Base-by-base conservation (phyloP, 2,113 vertebrate genomes). In the Puntigrus tetrazona region DNA sequence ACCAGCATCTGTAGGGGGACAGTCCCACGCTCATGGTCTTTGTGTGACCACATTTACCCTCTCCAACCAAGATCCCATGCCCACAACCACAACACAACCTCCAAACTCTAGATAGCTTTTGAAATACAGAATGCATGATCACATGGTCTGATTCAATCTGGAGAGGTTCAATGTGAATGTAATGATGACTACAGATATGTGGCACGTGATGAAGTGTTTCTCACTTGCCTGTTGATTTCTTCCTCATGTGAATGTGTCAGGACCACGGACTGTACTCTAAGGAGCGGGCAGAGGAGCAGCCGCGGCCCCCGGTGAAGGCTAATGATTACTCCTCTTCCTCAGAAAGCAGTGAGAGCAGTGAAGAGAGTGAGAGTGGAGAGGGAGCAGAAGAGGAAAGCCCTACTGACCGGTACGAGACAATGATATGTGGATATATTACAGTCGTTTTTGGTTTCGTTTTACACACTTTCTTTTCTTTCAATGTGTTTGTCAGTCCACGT, bases 261-360 rank as follows among this genome's bases (percentile, higher is more conserved):
- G 96, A 97, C 65, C 95, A 96, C 1, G 95, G 96, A 50, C 91
- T 97, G 78, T 95, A 94, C 83, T 93, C 96, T 55, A 95, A 95
- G 85, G 96, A 96, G 77, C 94, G 96, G 2, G 91, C 93, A 0
- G 96, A 98, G 50, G 96, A 98, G 63, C 95, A 95, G 52, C 96
- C 96, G 0, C 92, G 95, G 27, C 96, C 95, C 10, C 96, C 96
- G 0, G 95, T 96, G 79, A 98, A 98, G 86, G 96, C 96, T 85
- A 96, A 97, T 85, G 96, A 97, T 87, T 98, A 97, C 86, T 96
- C 97, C 0, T 98, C 96, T 0, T 98, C 97, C 45, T 97, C 96
- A 0, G 97, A 98, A 82, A 96, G 97, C 89, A 94, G 95, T 20
- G 96, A 97, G 83, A 97, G 96, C 86, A 97, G 96, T 0, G 97